Evolutionary conservation across 53 echinoderm and acorn worm species (phyloP).

Genomic region (Pentamera pediparva): DNA sequence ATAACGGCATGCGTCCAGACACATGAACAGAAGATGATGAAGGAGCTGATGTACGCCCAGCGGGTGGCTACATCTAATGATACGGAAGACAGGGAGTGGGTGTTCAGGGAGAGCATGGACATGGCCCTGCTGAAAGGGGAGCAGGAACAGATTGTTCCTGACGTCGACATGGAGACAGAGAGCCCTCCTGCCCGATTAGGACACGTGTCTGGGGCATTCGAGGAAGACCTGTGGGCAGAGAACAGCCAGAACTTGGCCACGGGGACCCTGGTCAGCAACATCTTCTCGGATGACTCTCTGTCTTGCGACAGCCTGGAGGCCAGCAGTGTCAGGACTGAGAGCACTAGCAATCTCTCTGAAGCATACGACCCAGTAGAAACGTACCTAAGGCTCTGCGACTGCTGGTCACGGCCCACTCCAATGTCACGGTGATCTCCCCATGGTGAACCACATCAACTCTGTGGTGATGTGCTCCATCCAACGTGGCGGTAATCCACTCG

Average conservation of each 20-base stretch:
- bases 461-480: no score
- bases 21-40: constrained; percentile 10
- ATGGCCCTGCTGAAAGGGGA: constrained; percentile 8
- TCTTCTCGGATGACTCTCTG: not conserved
- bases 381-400: constrained; percentile 74
- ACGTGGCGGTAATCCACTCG: no score
- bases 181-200: not conserved
- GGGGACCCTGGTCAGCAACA: not conserved
- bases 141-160: constrained; percentile 27
- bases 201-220: not conserved
- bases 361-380: constrained; percentile 83
- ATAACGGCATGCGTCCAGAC: constrained; percentile 1
- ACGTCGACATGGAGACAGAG: constrained; percentile 16
- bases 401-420: constrained; percentile 57
- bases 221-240: constrained; percentile 24
- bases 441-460: no score
- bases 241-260: constrained; percentile 16
- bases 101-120: constrained; percentile 17
- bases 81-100: constrained; percentile 13
- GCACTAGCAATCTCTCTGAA: not conserved
- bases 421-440: no score
- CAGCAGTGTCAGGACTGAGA: not conserved
- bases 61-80: not conserved
- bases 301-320: not conserved
- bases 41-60: constrained; percentile 21